Evolutionary conservation across 2,113 vertebrate genomes (phyloP), one percentile per base, ranked within the genome.

Genomic region (Thamnophis sirtalis): DNA sequence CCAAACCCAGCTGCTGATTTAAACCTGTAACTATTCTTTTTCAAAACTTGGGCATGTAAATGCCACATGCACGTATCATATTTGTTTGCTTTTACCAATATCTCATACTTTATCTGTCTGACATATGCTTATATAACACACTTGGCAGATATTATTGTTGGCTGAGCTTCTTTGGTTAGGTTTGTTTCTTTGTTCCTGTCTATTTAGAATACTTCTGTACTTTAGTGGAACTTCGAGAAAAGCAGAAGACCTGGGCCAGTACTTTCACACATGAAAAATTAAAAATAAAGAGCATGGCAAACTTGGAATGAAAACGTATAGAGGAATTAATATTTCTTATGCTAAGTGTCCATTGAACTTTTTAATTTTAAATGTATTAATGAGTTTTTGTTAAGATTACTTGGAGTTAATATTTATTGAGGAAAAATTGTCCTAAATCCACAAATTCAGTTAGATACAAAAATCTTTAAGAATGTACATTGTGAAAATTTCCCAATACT

Each of bases 311-410:
- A 91, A 68, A 28, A 19, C 80, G 9, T 28, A 17, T 87, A 73
- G 28, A 86, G 22, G 28, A 50, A 28, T 51, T 19, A 51, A 87
- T 91, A 86, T 50, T 88, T 80, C 60, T 88, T 26, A 54, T 68
- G 3, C 68, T 88, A 51, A 55, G 60, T 56, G 60, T 55, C 51
- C 48, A 19, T 88, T 54, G 68, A 88, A 73, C 13, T 60, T 8
- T 33, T 91, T 5, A 55, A 24, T 55, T 54, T 8, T 38, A 53
- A 33, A 33, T 87, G 3, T 86, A 33, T 38, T 85, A 55, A 91
- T 9, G 22, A 92, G 87, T 60, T 24, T 95, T 94, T 60, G 9
- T 54, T 54, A 50, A 89, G 63, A 55, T n/a, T 43, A 88, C 49
- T 54, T 49, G 3, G n/a, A 63, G 49, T 63, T 50, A n/a, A 84